Evolutionary conservation across 2,888 invertebrate genomes (phyloP), one percentile per base, ranked within the genome.

Genomic region (Phalera bucephala): DNA sequence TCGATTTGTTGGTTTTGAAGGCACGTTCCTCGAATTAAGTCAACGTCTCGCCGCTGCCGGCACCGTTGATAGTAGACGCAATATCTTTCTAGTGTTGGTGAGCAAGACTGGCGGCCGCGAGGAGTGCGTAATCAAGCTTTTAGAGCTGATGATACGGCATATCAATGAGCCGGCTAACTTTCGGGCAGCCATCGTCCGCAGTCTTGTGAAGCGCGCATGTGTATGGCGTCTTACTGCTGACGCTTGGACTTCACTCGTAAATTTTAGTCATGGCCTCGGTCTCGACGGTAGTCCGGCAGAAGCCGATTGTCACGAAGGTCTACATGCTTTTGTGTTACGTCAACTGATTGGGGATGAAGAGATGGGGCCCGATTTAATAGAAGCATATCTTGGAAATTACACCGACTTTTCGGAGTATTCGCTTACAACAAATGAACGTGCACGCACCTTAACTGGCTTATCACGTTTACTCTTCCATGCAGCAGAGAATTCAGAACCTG

Each of bases 21-120:
- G 60, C 9, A 66, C 79, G 1, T 65, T 80, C 10, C 59, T 51
- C 2, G 80, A 83, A 9, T 52, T 85, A 0, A 52, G 48, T 1
- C 71, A 64, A 22, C 64, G 65, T n/a, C 45, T 85, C 23, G 34
- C 44, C 10, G 57, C 64, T 1, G 70, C 72, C 28, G 70, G 67
- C 29, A 62, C 68, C 1, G 40, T 63, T 0, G 65, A 81, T 22
- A 72, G 72, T 11, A 58, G 85, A 8, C 67, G 79, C 21, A 74
- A 66, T 33, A 82, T 86, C 49, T 60, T 85, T 37, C 52, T 83
- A 1, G 82, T 85, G 2, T 59, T 86, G 14, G 71, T 85, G 0
- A 85, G 83, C 42, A 86, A 85, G 40, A 78, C 62, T 14, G 83
- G 80, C 2, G 75, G 78, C 0, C 59, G 66, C 13, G 45, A 44